Evolutionary conservation across 30 jellyfish, hydroid and myxozoan genomes (phyloP), one percentile per base, ranked within the genome.

Genomic region (Hydractinia symbiolongicarpus): DNA sequence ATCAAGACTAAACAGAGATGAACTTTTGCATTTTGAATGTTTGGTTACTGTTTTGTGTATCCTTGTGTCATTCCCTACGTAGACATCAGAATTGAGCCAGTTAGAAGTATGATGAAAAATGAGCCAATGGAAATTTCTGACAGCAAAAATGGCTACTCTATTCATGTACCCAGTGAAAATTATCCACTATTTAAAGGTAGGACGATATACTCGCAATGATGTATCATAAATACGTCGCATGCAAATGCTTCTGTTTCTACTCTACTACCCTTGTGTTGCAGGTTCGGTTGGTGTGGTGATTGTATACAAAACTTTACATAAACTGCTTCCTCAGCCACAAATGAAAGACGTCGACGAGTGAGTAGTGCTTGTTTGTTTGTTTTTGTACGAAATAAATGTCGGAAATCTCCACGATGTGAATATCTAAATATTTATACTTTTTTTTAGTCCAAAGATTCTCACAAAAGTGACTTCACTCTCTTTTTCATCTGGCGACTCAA

Each of bases 231-330:
- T 60, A 60, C 0, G 70, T 60, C 19, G 70, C n/a, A 16, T 13
- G n/a, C n/a, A 13, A 13, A 13, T 60, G 70, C n/a, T 13, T 13
- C n/a, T 0, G 5, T 13, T 49, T 78, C 13, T 10, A 78, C 49
- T 11, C 21, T 55, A 7, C 13, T 57, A 9, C 52, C 19, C 10
- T 60, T 17, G 44, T 62, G 55, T 55, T 20, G 9, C 66, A 71
- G 78, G 44, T 64, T 56, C 86, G 8, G 54, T 81, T n/a, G 82
- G 79, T 5, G 69, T 88, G 4, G 62, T 72, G 16, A 83, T 88
- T 44, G 62, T 54, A 15, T 88, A 88, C 83, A 83, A 88, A 70
- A 81, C 84, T 62, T 67, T 88, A 21, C 84, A 82, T 6, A 54
- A 55, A 10, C 30, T 88, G 9, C 67, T 88, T 16, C 79, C 88